Evolutionary conservation across 2,888 invertebrate genomes (phyloP), one percentile per base, ranked within the genome.

Genomic region (Netelia virgata): DNA sequence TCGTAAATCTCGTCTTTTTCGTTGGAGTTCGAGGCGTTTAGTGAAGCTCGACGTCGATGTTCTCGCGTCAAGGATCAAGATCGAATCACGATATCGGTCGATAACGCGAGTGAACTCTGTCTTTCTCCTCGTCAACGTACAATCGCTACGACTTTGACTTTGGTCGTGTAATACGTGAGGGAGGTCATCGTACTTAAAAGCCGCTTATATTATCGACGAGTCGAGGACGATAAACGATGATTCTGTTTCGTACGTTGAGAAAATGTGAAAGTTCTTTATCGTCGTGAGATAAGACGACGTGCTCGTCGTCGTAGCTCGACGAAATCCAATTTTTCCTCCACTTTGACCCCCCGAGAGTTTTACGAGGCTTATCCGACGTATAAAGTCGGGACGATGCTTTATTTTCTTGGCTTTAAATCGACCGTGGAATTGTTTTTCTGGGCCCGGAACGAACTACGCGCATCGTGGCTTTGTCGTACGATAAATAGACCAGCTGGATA

Each of bases 141-240:
- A 55, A 18, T 61, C 20, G 20, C 50, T 23, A 63, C 69, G 75
- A 79, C 78, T 70, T 75, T 63, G 83, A 75, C 64, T 75, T 64
- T 64, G 36, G 53, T 75, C 75, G 36, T 50, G 66, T 20, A 61
- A 11, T 20, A 5, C 64, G 41, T 28, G 23, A 64, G n/a, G 28
- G 66, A 73, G 83, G 70, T 84, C 72, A 76, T 72, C 53, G 80
- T 68, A 80, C 80, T 47, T 47, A 66, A 55, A 11, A 16, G 1
- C 9, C 18, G 9, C 20, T 14, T 47, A 47, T 47, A 14, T 6
- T 1, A 3, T 10, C 47, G 3, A 14, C 47, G 11, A 14, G 14
- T 47, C 47, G 47, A 47, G 14, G 47, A 47, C 14, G 47, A 47
- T 47, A 47, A 47, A 47, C 14, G n/a, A 57, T 57, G 16, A 6